A percentile compares a stretch with the other conserved stretches of the same genome.
Evolutionary conservation across 2,113 vertebrate genomes (phyloP).

Genomic region (Parus major): DNA sequence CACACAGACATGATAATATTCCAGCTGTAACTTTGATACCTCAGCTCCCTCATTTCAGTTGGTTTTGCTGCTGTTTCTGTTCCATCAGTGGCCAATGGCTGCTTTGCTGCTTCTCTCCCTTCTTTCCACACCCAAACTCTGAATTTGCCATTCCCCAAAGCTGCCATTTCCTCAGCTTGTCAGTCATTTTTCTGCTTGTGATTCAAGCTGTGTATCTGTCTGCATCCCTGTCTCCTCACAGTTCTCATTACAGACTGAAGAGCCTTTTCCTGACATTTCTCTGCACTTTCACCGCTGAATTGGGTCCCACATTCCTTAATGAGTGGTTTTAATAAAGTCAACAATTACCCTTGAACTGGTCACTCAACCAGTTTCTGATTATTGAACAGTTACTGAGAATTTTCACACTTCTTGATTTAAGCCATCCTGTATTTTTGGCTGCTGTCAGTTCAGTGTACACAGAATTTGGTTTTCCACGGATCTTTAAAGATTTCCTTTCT

Average conservation of each 20-base stretch:
- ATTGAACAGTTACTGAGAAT: neutral
- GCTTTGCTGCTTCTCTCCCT: neutral
- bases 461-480: neutral
- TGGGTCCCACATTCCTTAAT: neutral
- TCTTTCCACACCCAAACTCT: neutral
- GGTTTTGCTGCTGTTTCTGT: neutral
- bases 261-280: neutral
- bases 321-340: neutral
- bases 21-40: neutral
- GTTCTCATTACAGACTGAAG: neutral
- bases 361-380: neutral
- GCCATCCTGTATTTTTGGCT: neutral
- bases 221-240: neutral
- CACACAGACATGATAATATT: fast-evolving
- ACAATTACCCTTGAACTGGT: neutral
- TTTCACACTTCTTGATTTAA: neutral
- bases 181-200: slow-evolving; percentile 40
- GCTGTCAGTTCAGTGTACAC: fast-evolving
- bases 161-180: slow-evolving; percentile 24
- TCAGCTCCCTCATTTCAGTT: neutral
- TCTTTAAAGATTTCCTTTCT: neutral
- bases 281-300: neutral
- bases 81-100: neutral
- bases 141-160: neutral
- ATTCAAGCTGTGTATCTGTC: slow-evolving; percentile 13